Conservation (phyloP, 2,888 invertebrate species). For the Sialis fuliginosa region DNA sequence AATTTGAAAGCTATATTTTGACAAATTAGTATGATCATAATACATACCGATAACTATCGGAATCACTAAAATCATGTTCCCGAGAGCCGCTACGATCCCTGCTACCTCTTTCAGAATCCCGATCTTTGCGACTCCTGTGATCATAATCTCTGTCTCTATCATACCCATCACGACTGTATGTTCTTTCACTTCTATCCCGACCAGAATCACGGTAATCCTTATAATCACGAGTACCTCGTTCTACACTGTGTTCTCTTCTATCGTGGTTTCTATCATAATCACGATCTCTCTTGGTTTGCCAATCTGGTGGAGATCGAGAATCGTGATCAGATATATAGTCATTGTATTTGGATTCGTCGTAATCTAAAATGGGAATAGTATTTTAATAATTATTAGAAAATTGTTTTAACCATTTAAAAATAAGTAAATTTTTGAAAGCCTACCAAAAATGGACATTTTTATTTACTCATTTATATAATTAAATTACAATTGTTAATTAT, state of each 20-base stretch:
- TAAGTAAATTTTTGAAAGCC: too few relatives aligned
- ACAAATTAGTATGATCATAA: too few relatives aligned
- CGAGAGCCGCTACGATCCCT: background rate
- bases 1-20: too few relatives aligned
- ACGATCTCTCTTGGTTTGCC: constrained; percentile 2
- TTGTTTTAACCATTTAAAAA: too few relatives aligned
- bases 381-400: too few relatives aligned
- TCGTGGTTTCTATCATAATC: constrained; percentile 1
- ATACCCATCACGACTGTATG: constrained; percentile 17
- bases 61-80: background rate
- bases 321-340: background rate
- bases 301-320: constrained; percentile 3
- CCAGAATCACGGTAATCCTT: constrained; percentile 4
- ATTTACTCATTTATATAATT: too few relatives aligned
- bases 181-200: constrained; percentile 6
- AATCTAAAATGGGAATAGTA: background rate
- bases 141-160: constrained; percentile 16
- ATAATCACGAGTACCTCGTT: constrained; percentile 1
- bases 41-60: background rate
- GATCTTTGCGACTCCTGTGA: constrained; percentile 21
- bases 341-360: background rate
- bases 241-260: background rate
- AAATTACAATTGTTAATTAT: too few relatives aligned
- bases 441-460: too few relatives aligned
- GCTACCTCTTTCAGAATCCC: constrained; percentile 18